Base-by-base conservation (phyloP, 2,888 invertebrate genomes). In the Rhorus exstirpatorius region DNA sequence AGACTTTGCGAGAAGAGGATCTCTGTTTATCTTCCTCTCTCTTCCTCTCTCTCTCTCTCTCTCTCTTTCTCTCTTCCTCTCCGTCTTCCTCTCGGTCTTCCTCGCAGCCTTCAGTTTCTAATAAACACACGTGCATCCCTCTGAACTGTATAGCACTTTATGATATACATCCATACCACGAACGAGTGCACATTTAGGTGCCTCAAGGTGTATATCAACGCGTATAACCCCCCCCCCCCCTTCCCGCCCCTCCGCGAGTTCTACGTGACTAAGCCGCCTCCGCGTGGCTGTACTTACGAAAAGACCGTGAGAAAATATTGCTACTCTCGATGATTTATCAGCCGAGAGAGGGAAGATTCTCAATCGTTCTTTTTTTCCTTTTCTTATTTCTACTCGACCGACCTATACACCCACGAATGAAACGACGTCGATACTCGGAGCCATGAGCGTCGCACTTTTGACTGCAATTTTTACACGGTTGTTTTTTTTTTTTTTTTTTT, bases 241-340 rank as follows among this genome's bases (percentile, higher is more conserved):
- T 46, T 35, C 51, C 46, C 78, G 26, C 17, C 26, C 58, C 49
- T 53, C 44, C 70, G 41, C 65, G 58, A 44, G 68, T 71, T 79
- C 77, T 84, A 84, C 84, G 85, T 83, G 84, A 83, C 83, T 81
- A 49, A 84, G 82, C 79, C 77, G 81, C 81, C 81, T 61, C 38
- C 60, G 68, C 77, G 65, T 61, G 71, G 67, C 41, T 24, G 41
- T 53, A 38, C 55, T 75, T 78, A 63, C 67, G 70, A 31, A 67
- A 83, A 81, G 60, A 84, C 71, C 85, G 84, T 83, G 85, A 84
- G 84, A 85, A 85, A 83, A 82, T 83, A 79, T 84, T 65, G 77
- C 78, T 58, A 21, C 76, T 44, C 58, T 49, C 78, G 65, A 83
- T 83, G 79, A 84, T 81, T 83, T 77, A 77, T 84, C 58, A 46